These are phyloP conservation scores for Heliconius hewitsoni DNA, from an alignment of 1,140 invertebrate species.

Conservation along the genomic window DNA sequence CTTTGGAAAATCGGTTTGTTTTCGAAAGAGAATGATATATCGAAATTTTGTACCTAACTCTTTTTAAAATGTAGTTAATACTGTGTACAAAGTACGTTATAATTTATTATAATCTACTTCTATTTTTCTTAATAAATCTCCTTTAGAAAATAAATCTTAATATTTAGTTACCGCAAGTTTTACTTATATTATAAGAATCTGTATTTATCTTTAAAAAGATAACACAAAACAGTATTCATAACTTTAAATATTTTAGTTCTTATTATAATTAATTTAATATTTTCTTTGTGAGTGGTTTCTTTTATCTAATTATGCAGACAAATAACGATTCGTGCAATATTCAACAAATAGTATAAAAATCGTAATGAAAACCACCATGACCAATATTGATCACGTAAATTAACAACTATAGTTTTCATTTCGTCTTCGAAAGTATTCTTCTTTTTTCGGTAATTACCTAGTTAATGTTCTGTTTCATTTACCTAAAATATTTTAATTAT, in stretches of 20 bases:
- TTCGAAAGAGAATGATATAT: neutral
- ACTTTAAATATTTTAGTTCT: neutral
- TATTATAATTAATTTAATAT: constrained; percentile 8
- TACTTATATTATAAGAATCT: neutral
- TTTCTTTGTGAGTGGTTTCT: neutral
- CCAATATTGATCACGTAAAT: no score
- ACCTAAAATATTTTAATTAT: no score
- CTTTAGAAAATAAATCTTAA: neutral
- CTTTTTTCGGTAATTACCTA: neutral
- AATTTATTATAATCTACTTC: neutral
- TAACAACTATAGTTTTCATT: neutral
- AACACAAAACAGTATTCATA: constrained; percentile 6
- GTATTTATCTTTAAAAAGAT: neutral
- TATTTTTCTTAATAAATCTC: neutral
- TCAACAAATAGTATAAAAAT: neutral
- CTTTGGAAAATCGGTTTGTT: neutral
- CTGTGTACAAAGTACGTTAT: constrained; percentile 9
- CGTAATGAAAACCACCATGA: neutral
- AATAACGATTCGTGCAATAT: neutral
- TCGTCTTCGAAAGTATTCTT: neutral
- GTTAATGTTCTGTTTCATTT: neutral
- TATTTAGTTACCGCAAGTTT: neutral
- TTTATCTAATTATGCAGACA: neutral
- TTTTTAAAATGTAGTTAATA: neutral
- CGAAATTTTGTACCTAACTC: neutral